Evolutionary conservation across 2,113 vertebrate genomes (phyloP).

Genomic region (Hippocampus comes): DNA sequence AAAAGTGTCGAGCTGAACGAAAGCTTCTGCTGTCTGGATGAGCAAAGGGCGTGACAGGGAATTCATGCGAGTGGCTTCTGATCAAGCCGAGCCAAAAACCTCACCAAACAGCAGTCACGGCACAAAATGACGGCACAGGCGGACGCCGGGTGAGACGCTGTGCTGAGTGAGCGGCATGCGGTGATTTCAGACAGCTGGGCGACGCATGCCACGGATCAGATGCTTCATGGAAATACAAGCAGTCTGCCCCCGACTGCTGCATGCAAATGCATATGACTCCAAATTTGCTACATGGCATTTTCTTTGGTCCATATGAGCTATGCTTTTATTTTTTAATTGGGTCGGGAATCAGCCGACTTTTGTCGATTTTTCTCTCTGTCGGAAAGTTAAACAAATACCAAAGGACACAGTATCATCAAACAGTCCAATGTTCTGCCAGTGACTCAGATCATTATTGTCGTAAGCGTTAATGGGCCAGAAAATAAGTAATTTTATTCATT

Average conservation of each 20-base stretch:
- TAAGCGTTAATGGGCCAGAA: no score
- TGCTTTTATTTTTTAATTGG: no score
- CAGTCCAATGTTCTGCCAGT: no score
- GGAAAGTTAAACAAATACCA: no score
- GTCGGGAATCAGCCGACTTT: no score
- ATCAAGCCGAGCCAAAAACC: neutral
- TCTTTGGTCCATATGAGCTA: neutral
- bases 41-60: neutral
- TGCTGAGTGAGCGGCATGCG: slow-evolving; percentile 1
- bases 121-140: neutral
- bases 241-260: neutral
- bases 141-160: neutral
- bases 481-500: no score
- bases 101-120: neutral
- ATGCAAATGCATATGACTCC: neutral
- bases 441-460: no score
- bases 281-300: neutral
- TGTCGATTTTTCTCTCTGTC: no score
- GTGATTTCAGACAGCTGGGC: neutral
- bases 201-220: neutral
- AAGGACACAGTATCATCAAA: neutral
- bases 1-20: neutral
- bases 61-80: neutral
- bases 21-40: neutral
- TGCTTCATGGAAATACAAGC: neutral